Evolutionary conservation across 2,113 vertebrate species (phyloP).

Genomic region (Potamarius usumacintae): DNA sequence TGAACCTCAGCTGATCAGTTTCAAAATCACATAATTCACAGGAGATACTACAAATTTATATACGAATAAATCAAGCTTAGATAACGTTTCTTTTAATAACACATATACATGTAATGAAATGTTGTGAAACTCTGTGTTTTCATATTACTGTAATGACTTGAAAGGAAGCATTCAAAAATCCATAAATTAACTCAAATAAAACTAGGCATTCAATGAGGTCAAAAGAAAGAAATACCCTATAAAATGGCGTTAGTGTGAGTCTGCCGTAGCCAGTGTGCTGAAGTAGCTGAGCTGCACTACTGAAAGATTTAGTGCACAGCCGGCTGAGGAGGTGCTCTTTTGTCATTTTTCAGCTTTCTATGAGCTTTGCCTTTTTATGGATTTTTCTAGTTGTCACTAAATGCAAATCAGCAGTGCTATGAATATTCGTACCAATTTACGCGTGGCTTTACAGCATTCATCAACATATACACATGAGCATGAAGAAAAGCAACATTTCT

Average conservation of each 20-base stretch:
- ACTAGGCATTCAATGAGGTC: neutral
- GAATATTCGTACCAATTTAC: no score
- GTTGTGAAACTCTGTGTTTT: neutral
- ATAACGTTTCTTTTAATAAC: neutral
- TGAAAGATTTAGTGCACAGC: neutral
- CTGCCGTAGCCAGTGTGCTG: neutral
- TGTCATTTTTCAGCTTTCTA: no score
- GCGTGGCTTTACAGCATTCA: neutral
- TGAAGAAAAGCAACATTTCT: neutral
- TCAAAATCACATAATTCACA: no score
- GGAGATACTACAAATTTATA: neutral
- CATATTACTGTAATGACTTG: neutral
- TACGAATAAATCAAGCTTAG: neutral
- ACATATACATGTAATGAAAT: neutral
- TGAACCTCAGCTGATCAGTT: neutral
- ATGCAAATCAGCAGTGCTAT: no score
- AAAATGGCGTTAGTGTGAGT: neutral
- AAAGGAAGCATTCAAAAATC: neutral
- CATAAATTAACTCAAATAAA: neutral
- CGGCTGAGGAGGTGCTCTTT: no score
- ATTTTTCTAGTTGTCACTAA: no score
- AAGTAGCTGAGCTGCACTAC: neutral
- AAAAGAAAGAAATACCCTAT: neutral
- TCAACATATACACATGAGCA: neutral
- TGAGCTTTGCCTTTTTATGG: no score